Evolutionary conservation across 2,113 vertebrate species (phyloP).

Genomic region (Castor canadensis): DNA sequence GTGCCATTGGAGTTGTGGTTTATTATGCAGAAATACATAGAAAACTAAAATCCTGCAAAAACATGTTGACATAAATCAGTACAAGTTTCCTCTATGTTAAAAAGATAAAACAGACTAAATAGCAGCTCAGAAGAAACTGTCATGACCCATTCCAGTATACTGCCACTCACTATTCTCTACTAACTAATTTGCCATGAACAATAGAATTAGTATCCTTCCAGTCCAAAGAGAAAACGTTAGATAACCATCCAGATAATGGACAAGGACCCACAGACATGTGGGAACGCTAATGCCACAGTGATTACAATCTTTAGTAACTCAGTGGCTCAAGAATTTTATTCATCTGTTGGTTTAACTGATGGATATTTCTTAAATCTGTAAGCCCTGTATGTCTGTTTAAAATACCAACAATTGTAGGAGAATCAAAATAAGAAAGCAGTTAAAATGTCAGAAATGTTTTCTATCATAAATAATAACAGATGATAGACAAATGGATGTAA

Average conservation of each 20-base stretch:
- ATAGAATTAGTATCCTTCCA: constrained; percentile 75
- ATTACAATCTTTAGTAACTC: constrained; percentile 60
- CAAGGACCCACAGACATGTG: constrained; percentile 54
- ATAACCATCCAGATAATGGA: constrained; percentile 63
- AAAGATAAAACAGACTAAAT: constrained; percentile 77
- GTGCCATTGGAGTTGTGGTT: constrained; percentile 11
- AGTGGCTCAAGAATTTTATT: constrained; percentile 59
- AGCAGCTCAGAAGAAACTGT: constrained; percentile 65
- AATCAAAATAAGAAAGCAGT: not conserved
- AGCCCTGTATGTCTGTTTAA: constrained; percentile 50
- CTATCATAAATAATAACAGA: not conserved
- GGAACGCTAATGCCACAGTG: constrained; percentile 32
- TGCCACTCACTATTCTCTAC: constrained; percentile 74
- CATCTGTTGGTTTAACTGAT: constrained; percentile 63
- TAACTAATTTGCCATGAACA: constrained; percentile 79
- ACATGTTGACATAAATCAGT: constrained; percentile 46
- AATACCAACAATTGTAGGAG: constrained; percentile 60
- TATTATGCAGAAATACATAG: constrained; percentile 60
- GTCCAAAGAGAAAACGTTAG: constrained; percentile 72
- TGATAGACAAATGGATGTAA: not conserved
- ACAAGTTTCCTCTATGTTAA: constrained; percentile 70
- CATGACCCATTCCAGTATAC: constrained; percentile 49
- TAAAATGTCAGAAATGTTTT: not conserved
- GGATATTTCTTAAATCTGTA: constrained; percentile 64
- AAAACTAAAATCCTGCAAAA: constrained; percentile 60